phyloP scores from a whole-genome alignment of 2,113 vertebrate genomes.

The Pygoscelis adeliae region DNA sequence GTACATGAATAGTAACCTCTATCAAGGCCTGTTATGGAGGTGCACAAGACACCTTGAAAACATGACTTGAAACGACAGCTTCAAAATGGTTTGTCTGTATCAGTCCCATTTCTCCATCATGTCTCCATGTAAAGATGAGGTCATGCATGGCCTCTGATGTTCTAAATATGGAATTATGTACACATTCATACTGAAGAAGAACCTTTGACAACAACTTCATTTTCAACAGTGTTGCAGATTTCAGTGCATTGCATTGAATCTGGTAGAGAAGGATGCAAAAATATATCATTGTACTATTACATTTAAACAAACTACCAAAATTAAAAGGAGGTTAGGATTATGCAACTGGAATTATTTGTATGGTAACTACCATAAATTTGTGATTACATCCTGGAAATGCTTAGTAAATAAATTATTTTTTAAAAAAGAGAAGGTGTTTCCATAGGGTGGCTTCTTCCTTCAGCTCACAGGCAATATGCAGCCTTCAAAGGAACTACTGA shows the following conservation, averaged over 20 bases:
- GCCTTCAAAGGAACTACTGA: neutral
- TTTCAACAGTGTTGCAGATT: neutral
- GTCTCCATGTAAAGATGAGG: neutral
- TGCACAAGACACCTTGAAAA: neutral
- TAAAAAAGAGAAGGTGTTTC: neutral
- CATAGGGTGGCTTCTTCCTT: neutral
- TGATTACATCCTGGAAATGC: neutral
- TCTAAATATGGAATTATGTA: neutral
- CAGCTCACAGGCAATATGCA: neutral
- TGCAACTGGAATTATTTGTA: neutral
- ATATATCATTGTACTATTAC: neutral
- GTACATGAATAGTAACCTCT: neutral
- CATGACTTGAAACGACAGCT: neutral
- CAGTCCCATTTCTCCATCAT: neutral
- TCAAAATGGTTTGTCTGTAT: neutral
- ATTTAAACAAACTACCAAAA: neutral
- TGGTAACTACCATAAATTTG: neutral
- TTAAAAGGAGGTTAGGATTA: neutral
- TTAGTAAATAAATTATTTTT: neutral
- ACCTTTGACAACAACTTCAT: neutral
- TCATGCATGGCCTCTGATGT: neutral
- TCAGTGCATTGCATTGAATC: rapidly evolving
- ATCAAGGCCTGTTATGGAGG: neutral
- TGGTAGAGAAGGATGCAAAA: neutral
- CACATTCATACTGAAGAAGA: neutral